Percentiles rank a stretch among this genome's conserved stretches.
Conservation (phyloP, 2,797 vertebrate genomes). For the Acrossocheilus fasciatus region DNA sequence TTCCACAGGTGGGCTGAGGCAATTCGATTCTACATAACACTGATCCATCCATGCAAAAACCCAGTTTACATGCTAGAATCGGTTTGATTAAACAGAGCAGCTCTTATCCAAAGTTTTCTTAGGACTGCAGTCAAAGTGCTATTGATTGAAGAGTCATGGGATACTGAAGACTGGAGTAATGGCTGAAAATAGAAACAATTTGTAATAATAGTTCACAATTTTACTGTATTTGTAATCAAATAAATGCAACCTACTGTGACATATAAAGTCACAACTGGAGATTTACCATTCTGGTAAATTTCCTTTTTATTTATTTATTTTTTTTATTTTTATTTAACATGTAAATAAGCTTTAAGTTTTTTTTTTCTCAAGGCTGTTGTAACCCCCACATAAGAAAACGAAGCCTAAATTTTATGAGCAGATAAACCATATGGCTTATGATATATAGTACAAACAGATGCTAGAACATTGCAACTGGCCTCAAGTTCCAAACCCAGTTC, state of each 20-base stretch:
- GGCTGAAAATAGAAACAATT: not conserved
- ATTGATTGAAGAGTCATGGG: not conserved
- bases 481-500: not conserved
- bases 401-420: not conserved
- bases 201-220: too few species aligned
- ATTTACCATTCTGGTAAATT: too few species aligned
- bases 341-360: too few species aligned
- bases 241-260: not conserved
- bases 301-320: not conserved
- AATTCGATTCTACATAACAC: not conserved
- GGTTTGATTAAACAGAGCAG: not conserved
- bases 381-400: not conserved
- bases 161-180: not conserved
- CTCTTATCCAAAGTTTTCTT: not conserved
- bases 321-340: too few species aligned
- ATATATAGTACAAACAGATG: not conserved
- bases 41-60: not conserved
- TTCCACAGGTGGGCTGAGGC: not conserved
- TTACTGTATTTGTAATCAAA: too few species aligned
- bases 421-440: not conserved
- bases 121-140: constrained; percentile 1
- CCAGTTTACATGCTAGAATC: not conserved
- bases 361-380: too few species aligned
- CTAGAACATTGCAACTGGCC: not conserved
- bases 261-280: not conserved